Evolutionary conservation across 2,888 invertebrate genomes (phyloP).

Genomic region (Pseudococcus longispinus): DNA sequence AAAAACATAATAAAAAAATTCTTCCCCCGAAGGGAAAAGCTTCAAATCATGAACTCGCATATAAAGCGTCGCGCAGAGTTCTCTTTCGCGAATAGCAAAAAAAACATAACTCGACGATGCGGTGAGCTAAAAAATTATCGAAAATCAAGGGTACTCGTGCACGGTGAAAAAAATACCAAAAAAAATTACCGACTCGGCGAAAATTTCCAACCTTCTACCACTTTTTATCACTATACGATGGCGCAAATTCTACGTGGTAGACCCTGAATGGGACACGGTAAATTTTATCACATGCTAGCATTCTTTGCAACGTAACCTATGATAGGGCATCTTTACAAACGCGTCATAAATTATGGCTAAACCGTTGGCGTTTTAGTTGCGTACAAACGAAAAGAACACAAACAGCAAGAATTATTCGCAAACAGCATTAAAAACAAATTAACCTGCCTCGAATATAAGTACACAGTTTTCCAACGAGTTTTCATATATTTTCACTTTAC

Average conservation of each 20-base stretch:
- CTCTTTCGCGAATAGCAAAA: background rate
- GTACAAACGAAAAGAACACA: background rate
- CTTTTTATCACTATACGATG: background rate
- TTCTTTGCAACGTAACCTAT: background rate
- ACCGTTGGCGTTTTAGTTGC: background rate
- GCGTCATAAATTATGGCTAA: background rate
- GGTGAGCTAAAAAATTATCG: background rate
- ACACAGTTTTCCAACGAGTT: background rate
- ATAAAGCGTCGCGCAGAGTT: background rate
- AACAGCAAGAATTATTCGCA: constrained; percentile 12
- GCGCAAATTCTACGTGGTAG: background rate
- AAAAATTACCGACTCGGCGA: background rate
- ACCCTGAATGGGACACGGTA: background rate
- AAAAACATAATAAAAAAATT: too few relatives aligned
- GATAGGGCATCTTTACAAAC: background rate
- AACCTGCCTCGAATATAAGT: background rate
- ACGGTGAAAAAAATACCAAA: background rate
- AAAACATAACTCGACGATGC: background rate
- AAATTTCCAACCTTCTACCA: background rate
- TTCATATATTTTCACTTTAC: background rate
- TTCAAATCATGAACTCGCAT: too few relatives aligned
- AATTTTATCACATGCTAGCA: background rate
- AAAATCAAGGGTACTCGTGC: background rate
- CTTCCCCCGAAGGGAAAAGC: too few relatives aligned
- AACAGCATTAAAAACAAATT: constrained; percentile 30